phyloP scores from a whole-genome alignment of 2,113 vertebrate species.

The Callipepla squamata region DNA sequence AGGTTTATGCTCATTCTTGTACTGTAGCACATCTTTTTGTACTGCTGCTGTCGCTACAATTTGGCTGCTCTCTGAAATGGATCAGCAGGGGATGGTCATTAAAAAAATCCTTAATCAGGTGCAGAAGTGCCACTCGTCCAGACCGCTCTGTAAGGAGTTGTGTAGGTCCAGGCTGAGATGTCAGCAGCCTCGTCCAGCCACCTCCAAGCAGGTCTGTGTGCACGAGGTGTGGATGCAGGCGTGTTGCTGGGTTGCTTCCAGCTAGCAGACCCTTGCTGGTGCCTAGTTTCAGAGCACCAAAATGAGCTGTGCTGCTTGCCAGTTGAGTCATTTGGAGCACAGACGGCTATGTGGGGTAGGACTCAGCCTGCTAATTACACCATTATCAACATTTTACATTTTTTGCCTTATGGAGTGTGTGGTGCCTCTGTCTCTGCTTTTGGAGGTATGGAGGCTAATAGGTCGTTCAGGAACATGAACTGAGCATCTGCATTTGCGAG shows the following conservation, averaged over 20 bases:
- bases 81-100: not conserved
- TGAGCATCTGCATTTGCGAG: not conserved
- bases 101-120: not conserved
- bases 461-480: accelerated
- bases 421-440: not conserved
- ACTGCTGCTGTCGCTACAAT: accelerated
- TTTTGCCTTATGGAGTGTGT: not conserved
- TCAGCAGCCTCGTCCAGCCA: not conserved
- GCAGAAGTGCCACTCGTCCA: not conserved
- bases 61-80: not conserved
- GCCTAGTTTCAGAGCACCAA: not conserved
- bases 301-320: not conserved
- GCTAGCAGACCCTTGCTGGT: not conserved
- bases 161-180: not conserved
- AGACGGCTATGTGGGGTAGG: not conserved
- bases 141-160: not conserved
- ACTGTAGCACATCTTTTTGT: not conserved
- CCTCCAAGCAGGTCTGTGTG: not conserved
- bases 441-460: not conserved
- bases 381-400: accelerated
- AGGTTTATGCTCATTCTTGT: not conserved
- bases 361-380: accelerated
- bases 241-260: not conserved
- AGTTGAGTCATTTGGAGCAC: not conserved
- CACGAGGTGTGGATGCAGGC: not conserved